phyloP scores from a whole-genome alignment of 2,113 vertebrate species.

The Aegithalos caudatus region DNA sequence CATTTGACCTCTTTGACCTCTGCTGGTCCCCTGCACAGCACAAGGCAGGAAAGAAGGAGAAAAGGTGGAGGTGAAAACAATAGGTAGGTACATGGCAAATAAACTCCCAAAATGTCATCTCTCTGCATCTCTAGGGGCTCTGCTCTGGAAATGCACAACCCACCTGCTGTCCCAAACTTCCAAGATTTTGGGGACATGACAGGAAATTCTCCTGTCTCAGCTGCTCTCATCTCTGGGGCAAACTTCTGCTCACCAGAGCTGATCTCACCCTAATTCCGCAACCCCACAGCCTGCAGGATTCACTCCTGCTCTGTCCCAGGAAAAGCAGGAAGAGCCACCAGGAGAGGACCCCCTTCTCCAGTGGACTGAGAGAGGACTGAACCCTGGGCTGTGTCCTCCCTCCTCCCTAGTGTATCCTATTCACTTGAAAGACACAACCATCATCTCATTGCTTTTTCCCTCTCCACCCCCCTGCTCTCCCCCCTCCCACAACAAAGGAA shows the following conservation, averaged over 20 bases:
- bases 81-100: neutral
- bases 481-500: neutral
- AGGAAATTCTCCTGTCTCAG: neutral
- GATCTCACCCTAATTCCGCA: neutral
- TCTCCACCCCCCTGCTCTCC: neutral
- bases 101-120: neutral
- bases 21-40: neutral
- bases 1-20: neutral
- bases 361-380: fast-evolving
- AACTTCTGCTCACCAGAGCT: neutral
- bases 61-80: neutral
- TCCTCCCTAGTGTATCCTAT: neutral
- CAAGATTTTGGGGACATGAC: neutral
- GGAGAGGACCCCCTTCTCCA: neutral
- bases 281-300: neutral
- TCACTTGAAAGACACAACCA: neutral
- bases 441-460: neutral
- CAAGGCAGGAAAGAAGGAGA: neutral
- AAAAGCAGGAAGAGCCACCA: neutral
- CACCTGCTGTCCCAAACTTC: neutral
- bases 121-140: neutral
- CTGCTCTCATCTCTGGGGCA: neutral
- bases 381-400: neutral
- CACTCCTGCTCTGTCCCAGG: neutral
- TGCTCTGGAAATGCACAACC: neutral